Conservation (phyloP, 2,113 vertebrate genomes). For the Pituophis catenifer region DNA sequence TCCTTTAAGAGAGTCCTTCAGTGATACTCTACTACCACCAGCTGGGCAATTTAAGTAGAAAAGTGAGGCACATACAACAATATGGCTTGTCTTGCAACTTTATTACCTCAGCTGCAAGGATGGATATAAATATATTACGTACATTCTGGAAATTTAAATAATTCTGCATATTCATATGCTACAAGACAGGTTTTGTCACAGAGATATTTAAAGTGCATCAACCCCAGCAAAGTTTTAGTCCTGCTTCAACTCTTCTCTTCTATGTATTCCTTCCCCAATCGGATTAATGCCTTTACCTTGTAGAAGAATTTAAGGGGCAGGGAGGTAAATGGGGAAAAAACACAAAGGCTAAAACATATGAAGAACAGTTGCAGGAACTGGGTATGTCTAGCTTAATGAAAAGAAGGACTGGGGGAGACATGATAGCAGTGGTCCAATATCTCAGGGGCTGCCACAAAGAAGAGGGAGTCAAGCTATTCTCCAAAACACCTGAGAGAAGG, state of each 20-base stretch:
- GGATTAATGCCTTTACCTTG: not conserved
- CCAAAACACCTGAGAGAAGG: no score
- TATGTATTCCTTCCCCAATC: not conserved
- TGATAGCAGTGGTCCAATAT: no score
- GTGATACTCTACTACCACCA: slow-evolving; percentile 34
- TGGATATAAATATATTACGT: not conserved
- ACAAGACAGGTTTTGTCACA: not conserved
- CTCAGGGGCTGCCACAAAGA: no score
- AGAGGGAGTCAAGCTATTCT: no score
- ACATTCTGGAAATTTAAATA: not conserved
- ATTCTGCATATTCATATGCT: not conserved
- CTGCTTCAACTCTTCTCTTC: not conserved
- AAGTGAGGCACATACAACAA: not conserved
- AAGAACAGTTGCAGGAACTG: no score
- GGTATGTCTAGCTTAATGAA: no score
- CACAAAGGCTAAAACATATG: not conserved
- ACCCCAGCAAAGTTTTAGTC: not conserved
- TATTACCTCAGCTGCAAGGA: not conserved
- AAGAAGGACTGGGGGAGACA: no score
- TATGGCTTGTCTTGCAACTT: not conserved
- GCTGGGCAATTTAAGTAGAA: not conserved
- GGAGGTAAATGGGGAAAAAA: not conserved
- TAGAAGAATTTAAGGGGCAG: not conserved
- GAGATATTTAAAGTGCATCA: not conserved
- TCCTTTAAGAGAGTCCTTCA: not conserved